Evolutionary conservation across 2,797 vertebrate genomes (phyloP), one percentile per base, ranked within the genome.

Genomic region (Ctenosaura bakeri): DNA sequence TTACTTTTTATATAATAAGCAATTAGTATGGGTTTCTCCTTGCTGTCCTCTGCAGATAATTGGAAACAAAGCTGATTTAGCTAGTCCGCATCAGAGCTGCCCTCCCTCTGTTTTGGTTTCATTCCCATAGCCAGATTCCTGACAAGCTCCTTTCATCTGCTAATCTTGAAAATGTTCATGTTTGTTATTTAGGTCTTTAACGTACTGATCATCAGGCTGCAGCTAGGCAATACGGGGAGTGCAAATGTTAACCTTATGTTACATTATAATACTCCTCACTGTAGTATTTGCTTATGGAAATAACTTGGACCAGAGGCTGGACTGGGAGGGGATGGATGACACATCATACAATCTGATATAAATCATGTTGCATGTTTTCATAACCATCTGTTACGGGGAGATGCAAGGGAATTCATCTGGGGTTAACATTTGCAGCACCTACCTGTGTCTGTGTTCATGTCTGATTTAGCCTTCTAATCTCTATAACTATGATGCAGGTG

Each of bases 161-260:
- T 85, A 71, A 73, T 69, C 52, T 59, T 86, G 24, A 76, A 85
- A 87, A 78, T 87, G 54, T 29, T 78, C 35, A 62, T 62, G 74
- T 46, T 87, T 69, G 8, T 24, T 83, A 26, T 66, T 71, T 38
- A 64, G 3, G n/a, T 66, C 59, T 76, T 38, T 46, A 83, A n/a
- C 29, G 78, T 54, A 32, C 71, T 69, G 32, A 24, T 64, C 46
- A 7, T 52, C 16, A 52, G 83, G 29, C 16, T 69, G 62, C 26
- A 85, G 64, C 35, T 77, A 42, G 35, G 46, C 6, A 64, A 38
- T n/a, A 54, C 10, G 3, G 32, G 35, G 18, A 38, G 46, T 56
- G 52, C 24, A 66, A 84, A 81, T 80, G 20, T 38, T 24, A 46
- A 66, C 56, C 54, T 13, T 32, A 54, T 56, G 79, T 81, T 18